Evolutionary conservation across 2,888 invertebrate species (phyloP).

Genomic region (Aspidiotus rigidus): DNA sequence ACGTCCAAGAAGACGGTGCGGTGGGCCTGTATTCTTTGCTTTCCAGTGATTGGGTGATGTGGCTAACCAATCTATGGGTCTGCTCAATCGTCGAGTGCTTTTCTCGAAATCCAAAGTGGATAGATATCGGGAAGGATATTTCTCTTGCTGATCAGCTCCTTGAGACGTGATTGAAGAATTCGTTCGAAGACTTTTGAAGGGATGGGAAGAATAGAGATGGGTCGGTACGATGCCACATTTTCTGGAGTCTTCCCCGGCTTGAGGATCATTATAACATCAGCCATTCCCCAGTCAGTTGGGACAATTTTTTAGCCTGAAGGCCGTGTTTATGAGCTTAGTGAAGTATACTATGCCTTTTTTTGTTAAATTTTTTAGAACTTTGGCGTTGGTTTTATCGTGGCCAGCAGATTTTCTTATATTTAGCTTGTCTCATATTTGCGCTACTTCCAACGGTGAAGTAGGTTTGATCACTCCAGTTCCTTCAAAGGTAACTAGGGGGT

Average conservation of each 20-base stretch:
- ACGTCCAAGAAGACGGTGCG: background rate
- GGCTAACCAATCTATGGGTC: no score
- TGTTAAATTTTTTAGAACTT: background rate
- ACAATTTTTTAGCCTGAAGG: background rate
- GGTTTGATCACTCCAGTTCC: background rate
- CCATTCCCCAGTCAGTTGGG: background rate
- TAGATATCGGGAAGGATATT: background rate
- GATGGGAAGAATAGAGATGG: no score
- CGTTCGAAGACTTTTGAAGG: no score
- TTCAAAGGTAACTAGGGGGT: background rate
- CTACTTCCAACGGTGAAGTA: background rate
- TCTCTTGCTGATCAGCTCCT: background rate
- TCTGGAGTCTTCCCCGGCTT: no score
- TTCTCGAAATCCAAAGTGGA: background rate
- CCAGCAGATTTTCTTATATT: background rate
- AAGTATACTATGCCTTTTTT: background rate
- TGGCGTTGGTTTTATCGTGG: background rate
- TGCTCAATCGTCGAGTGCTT: no score
- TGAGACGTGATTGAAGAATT: no score
- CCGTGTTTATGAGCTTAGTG: background rate
- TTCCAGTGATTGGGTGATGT: background rate
- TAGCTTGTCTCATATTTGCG: background rate
- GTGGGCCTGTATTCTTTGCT: background rate
- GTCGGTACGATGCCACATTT: no score
- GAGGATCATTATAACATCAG: background rate